Evolutionary conservation across 2,797 vertebrate genomes (phyloP).

Genomic region (Acrossocheilus wenchowensis): DNA sequence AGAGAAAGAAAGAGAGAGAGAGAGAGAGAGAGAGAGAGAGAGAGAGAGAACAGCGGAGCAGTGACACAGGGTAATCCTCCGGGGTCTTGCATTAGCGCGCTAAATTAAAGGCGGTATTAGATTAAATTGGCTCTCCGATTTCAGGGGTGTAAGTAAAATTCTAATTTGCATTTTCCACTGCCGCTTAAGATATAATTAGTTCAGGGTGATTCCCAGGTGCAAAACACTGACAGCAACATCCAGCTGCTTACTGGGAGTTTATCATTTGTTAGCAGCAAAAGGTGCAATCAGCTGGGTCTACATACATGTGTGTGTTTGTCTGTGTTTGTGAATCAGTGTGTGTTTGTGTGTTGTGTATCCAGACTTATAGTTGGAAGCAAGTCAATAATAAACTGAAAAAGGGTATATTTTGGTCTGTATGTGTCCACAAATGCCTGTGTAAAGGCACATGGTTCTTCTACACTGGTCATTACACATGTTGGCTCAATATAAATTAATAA

Average conservation of each 20-base stretch:
- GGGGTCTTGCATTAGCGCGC: conserved; percentile 82
- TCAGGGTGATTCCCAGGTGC: conserved; percentile 85
- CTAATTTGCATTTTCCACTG: conserved; percentile 85
- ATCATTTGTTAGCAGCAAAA: conserved; percentile 72
- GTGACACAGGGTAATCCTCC: conserved; percentile 83
- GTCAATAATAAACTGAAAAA: conserved; percentile 21
- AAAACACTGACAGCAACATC: conserved; percentile 84
- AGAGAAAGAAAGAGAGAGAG: conserved; percentile 65
- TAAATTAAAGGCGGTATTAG: conserved; percentile 88
- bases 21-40: conserved; percentile 64
- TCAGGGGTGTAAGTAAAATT: conserved; percentile 88
- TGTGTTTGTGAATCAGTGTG: not conserved
- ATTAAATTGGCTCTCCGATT: conserved; percentile 87
- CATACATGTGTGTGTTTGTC: conserved; percentile 46
- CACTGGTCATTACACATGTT: conserved; percentile 19
- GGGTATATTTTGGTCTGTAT: not conserved
- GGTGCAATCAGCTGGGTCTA: conserved; percentile 61
- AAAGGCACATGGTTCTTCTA: not conserved
- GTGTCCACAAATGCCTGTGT: not conserved
- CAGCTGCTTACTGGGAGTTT: conserved; percentile 78
- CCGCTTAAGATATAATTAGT: conserved; percentile 88
- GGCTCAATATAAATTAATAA: conserved; percentile 13
- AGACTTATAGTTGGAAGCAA: not conserved
- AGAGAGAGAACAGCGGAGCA: conserved; percentile 66
- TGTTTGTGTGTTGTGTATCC: conserved; percentile 1